These are phyloP conservation scores for Catostomus latipinnis DNA, from an alignment of 2,797 vertebrate species.

Conservation along the genomic window DNA sequence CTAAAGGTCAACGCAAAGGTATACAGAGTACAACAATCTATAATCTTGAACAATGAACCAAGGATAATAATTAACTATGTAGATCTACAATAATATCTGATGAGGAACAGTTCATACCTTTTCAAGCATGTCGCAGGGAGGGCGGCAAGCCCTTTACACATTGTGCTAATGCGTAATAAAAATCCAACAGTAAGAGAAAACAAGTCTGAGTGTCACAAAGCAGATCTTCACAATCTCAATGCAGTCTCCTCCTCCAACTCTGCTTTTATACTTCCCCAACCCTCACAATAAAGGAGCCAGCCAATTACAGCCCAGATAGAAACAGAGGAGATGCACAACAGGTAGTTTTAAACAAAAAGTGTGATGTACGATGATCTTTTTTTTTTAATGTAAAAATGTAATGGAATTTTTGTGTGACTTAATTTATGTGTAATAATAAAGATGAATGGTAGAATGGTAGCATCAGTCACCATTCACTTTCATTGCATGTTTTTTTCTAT, in stretches of 20 bases:
- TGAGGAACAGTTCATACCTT: conserved; percentile 76
- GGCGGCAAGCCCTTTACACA: conserved; percentile 93
- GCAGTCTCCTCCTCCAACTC: conserved; percentile 66
- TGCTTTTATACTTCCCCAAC: conserved; percentile 69
- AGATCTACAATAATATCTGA: background rate
- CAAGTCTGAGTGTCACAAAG: conserved; percentile 18
- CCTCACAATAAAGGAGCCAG: conserved; percentile 49
- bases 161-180: conserved; percentile 68
- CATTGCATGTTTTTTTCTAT: too few relatives aligned
- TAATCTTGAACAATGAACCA: background rate
- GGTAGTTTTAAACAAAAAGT: background rate
- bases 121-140: conserved; percentile 92
- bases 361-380: too few relatives aligned
- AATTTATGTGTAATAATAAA: too few relatives aligned
- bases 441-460: too few relatives aligned
- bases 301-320: conserved; percentile 67
- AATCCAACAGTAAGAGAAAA: conserved; percentile 49
- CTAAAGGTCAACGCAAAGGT: background rate
- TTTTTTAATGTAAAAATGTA: too few relatives aligned
- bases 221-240: conserved; percentile 48
- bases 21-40: background rate
- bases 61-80: background rate
- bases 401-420: too few relatives aligned
- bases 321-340: background rate
- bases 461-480: too few relatives aligned